Conservation (phyloP, 2,888 invertebrate genomes). For the Allacma fusca region DNA sequence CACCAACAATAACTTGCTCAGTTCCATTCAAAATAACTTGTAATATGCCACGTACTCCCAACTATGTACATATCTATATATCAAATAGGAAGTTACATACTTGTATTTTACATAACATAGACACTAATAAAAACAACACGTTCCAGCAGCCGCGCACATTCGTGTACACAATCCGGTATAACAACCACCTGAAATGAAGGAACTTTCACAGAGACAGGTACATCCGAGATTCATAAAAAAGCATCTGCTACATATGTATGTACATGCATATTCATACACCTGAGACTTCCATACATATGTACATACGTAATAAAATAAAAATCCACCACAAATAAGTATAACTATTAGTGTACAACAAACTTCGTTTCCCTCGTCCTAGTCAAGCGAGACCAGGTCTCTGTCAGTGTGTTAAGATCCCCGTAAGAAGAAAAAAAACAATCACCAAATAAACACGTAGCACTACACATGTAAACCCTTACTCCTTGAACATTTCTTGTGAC, state of each 20-base stretch:
- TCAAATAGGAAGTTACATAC: too few relatives aligned
- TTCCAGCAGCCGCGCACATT: too few relatives aligned
- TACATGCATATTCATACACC: too few relatives aligned
- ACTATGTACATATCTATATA: too few relatives aligned
- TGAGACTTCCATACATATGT: neutral
- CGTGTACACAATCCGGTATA: too few relatives aligned
- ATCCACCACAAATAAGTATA: neutral
- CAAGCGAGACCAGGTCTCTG: neutral
- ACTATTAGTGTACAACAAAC: neutral
- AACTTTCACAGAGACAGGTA: too few relatives aligned
- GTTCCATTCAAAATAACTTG: neutral
- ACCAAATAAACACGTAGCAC: conserved; percentile 31
- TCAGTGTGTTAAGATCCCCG: neutral
- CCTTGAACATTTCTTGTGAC: conserved; percentile 16
- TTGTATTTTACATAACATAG: too few relatives aligned
- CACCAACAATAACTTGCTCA: conserved; percentile 1
- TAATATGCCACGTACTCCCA: neutral
- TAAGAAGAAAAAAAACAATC: conserved; percentile 31
- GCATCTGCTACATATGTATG: too few relatives aligned
- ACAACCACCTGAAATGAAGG: too few relatives aligned
- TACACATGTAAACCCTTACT: conserved; percentile 37
- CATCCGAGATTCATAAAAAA: too few relatives aligned
- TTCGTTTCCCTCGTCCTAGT: neutral
- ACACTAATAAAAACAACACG: too few relatives aligned
- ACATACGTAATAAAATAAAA: neutral